These are phyloP conservation scores for Tetrao urogallus DNA, from an alignment of 2,113 vertebrate genomes.

Conservation along the genomic window DNA sequence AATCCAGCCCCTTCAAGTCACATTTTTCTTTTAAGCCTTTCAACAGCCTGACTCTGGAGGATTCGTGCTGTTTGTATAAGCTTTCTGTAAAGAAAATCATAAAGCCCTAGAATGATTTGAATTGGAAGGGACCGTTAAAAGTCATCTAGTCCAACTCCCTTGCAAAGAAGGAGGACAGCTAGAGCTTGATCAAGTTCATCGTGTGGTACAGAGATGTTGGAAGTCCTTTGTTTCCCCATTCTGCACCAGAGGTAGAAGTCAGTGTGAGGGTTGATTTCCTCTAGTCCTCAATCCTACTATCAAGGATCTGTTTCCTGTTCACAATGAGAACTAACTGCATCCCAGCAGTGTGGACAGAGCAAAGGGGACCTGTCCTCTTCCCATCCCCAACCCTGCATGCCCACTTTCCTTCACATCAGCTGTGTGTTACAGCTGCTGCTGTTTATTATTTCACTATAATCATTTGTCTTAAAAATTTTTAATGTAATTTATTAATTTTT, in stretches of 20 bases:
- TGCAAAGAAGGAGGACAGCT: not conserved
- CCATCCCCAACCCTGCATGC: not conserved
- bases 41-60: not conserved
- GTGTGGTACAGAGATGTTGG: not conserved
- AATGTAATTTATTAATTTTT: not conserved
- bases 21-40: not conserved
- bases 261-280: not conserved
- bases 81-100: not conserved
- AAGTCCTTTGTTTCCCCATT: not conserved
- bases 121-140: too few species aligned
- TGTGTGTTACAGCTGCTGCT: not conserved
- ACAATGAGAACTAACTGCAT: not conserved
- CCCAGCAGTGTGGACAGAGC: not conserved
- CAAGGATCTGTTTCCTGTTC: not conserved
- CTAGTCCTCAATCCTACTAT: not conserved
- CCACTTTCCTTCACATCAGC: not conserved
- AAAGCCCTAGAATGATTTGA: too few species aligned
- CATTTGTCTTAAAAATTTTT: not conserved
- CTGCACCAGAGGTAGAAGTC: not conserved
- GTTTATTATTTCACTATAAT: not conserved
- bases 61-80: accelerated
- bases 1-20: not conserved
- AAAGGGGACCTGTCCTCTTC: not conserved
- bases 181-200: too few species aligned
- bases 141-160: too few species aligned